A percentile compares a stretch with the other conserved stretches of the same genome.
phyloP scores from a whole-genome alignment of 2,888 invertebrate species.

The Diloba caeruleocephala region DNA sequence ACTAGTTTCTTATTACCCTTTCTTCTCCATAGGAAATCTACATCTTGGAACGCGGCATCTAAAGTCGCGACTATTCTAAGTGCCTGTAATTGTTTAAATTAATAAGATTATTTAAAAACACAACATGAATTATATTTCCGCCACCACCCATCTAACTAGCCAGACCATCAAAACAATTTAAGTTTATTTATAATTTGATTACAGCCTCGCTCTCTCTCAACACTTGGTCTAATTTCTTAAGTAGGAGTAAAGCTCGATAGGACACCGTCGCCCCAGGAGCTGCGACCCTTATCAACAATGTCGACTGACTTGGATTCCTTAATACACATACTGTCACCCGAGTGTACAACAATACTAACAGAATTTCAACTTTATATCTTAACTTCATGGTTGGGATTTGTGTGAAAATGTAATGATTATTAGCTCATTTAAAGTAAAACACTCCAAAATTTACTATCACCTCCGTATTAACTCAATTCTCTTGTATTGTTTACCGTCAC shows the following conservation, averaged over 20 bases:
- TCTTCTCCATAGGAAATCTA: no score
- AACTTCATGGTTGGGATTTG: slow-evolving; percentile 38
- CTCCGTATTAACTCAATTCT: slow-evolving; percentile 76
- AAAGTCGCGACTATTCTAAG: no score
- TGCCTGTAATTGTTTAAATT: no score
- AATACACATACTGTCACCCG: slow-evolving; percentile 75
- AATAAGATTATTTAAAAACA: no score
- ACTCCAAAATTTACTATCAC: slow-evolving; percentile 74
- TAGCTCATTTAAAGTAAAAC: slow-evolving; percentile 50
- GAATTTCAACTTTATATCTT: slow-evolving; percentile 51
- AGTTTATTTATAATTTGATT: slow-evolving; percentile 28
- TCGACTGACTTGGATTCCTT: slow-evolving; percentile 75
- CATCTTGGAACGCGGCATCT: no score
- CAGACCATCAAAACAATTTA: background rate
- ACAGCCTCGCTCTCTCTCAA: slow-evolving; percentile 47
- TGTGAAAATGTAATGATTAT: background rate
- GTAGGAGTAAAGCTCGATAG: slow-evolving; percentile 77
- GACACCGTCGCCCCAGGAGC: slow-evolving; percentile 78
- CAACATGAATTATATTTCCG: background rate
- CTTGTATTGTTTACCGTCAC: slow-evolving; percentile 76
- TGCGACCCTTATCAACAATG: slow-evolving; percentile 85
- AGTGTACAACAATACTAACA: slow-evolving; percentile 37
- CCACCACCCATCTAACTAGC: background rate
- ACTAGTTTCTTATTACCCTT: no score
- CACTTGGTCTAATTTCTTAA: slow-evolving; percentile 61